phyloP scores from a whole-genome alignment of 2,888 invertebrate genomes.

The Pristionchus arcanus region DNA sequence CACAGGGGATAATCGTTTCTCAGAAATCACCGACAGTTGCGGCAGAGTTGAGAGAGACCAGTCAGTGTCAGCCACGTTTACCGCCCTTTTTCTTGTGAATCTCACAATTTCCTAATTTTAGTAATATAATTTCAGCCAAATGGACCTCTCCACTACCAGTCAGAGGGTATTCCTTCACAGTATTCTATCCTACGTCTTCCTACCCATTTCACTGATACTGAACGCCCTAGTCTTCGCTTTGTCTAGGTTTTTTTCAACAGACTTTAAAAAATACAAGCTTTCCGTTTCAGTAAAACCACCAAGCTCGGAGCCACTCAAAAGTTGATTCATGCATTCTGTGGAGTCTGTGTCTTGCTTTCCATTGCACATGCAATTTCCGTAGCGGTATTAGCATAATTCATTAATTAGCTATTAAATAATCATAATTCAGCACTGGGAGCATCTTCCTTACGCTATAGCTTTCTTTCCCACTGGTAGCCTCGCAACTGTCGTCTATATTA shows the following conservation, averaged over 20 bases:
- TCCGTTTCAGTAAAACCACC: not conserved
- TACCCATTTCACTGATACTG: not conserved
- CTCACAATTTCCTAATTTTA: not conserved
- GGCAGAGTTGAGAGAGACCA: not conserved
- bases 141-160: slow-evolving; percentile 19
- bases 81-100: not conserved
- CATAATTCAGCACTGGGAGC: not conserved
- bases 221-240: not conserved
- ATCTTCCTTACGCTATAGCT: not conserved
- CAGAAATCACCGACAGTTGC: not conserved
- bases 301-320: not conserved
- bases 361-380: not conserved
- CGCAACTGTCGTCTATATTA: not conserved
- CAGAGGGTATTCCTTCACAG: not conserved
- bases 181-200: not conserved
- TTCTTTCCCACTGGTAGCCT: not conserved
- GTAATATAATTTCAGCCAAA: not conserved
- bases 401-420: not conserved
- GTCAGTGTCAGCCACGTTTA: not conserved
- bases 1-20: not conserved
- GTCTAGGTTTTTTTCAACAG: not conserved
- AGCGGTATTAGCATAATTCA: not conserved
- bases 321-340: not conserved
- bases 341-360: not conserved
- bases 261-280: not conserved